Conservation (phyloP, 1,140 invertebrate species). For the Drosophila murphyi region DNA sequence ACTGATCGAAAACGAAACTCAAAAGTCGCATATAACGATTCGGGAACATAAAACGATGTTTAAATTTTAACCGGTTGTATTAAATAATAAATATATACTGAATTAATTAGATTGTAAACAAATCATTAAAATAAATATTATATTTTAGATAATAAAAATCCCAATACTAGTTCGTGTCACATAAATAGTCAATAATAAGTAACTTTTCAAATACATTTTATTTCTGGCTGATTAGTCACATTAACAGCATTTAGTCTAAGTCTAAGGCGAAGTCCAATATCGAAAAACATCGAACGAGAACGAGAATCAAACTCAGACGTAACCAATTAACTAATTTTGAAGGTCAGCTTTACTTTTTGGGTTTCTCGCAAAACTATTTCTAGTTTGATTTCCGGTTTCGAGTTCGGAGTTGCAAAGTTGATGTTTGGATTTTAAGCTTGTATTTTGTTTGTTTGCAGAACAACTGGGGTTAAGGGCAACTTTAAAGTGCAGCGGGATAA, state of each 20-base stretch:
- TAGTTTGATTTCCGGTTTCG: background rate
- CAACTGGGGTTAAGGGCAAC: slow-evolving; percentile 85
- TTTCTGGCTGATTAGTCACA: slow-evolving; percentile 13
- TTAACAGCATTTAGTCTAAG: slow-evolving; percentile 9
- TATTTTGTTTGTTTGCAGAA: slow-evolving; percentile 69
- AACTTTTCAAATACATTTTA: background rate
- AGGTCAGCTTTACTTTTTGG: slow-evolving; percentile 12
- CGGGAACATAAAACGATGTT: slow-evolving; percentile 3
- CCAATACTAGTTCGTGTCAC: too few species aligned
- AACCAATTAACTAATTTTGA: slow-evolving; percentile 6
- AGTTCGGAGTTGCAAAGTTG: background rate
- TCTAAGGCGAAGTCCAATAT: slow-evolving; percentile 8
- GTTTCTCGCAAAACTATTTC: background rate
- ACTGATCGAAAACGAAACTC: slow-evolving; percentile 10
- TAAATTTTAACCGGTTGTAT: slow-evolving; percentile 11
- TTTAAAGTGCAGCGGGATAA: slow-evolving; percentile 86
- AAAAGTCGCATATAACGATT: slow-evolving; percentile 13
- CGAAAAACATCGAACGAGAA: slow-evolving; percentile 14
- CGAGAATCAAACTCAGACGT: background rate
- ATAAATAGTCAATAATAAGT: background rate
- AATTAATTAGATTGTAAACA: background rate
- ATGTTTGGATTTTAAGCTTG: slow-evolving; percentile 1
- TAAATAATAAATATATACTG: slow-evolving; percentile 4
- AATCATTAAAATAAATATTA: background rate
- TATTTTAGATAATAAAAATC: background rate